Base-by-base conservation (phyloP, 1,140 invertebrate genomes). In the Octopus sinensis region DNA sequence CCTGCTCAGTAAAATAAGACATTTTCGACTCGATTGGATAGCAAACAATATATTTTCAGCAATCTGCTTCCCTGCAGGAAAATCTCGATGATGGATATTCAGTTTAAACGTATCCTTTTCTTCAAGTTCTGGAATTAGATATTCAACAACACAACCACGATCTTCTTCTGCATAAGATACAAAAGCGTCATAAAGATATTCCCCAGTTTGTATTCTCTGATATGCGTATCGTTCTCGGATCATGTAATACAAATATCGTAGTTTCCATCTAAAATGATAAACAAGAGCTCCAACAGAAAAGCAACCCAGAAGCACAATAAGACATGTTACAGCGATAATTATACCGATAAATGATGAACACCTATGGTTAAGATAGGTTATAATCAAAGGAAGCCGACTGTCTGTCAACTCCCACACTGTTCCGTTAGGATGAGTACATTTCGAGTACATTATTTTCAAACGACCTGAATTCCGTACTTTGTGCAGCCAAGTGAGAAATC, bases 31-130 rank as follows among this genome's bases (percentile, higher is more conserved):
- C 73, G 91, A 89, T 30, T 92, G 90, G 75, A 94, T 92, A 83
- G 92, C 92, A 73, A 91, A 91, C 30, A 93, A 86, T 75, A 94
- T 93, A 82, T 92, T 92, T 83, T 93, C 92, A 0, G 92, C 92
- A 78, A 94, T 94, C 23, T 83, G 54, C 5, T 83, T 83, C 4
- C 87, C 87, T 30, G 86, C 84, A 17, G 84, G 52, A 80, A 89
- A 89, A 80, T 89, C 87, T 68, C 85, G 76, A n/a, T 84, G 79
- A 75, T 88, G 86, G 51, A 88, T 76, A 82, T 84, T 86, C 13
- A 87, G 76, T 13, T 78, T 82, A 6, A 88, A 12, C 5, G 76
- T 82, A n/a, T 73, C 68, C 4, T 77, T 13, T 4, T 80, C 68
- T 79, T 87, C 85, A 9, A 88, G 75, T 51, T 81, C 68, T n/a